A percentile compares a stretch with the other conserved stretches of the same genome.
Conservation (phyloP, 2,113 vertebrate species). For the Rostratula benghalensis region DNA sequence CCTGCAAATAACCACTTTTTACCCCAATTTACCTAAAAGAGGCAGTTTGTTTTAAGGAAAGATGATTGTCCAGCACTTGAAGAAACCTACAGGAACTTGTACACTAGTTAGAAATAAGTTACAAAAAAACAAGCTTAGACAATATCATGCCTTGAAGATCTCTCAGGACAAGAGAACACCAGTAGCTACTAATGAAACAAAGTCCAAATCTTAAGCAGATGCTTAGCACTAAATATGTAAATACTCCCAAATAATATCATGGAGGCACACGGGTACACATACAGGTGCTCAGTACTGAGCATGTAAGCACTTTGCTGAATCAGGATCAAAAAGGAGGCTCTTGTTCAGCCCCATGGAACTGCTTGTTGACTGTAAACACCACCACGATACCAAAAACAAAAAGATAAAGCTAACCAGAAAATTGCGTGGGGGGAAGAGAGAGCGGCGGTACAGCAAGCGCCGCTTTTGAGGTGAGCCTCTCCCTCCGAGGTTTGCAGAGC, state of each 20-base stretch:
- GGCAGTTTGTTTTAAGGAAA: not conserved
- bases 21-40: not conserved
- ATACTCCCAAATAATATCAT: not conserved
- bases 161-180: not conserved
- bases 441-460: rapidly evolving
- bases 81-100: not conserved
- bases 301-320: not conserved
- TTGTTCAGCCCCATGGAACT: not conserved
- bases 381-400: not conserved
- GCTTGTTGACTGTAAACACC: conserved; percentile 50
- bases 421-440: conserved; percentile 36
- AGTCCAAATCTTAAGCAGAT: not conserved
- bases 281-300: conserved; percentile 16
- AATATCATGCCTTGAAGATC: not conserved
- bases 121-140: not conserved
- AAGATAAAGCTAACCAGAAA: not conserved
- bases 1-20: not conserved
- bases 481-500: not conserved
- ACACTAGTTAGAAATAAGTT: not conserved
- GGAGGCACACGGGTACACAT: not conserved
- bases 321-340: conserved; percentile 22
- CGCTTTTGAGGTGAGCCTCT: not conserved
- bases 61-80: not conserved
- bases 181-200: not conserved
- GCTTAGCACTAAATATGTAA: not conserved